phyloP scores from a whole-genome alignment of 2,113 vertebrate species.

The Poeciliopsis occidentalis region DNA sequence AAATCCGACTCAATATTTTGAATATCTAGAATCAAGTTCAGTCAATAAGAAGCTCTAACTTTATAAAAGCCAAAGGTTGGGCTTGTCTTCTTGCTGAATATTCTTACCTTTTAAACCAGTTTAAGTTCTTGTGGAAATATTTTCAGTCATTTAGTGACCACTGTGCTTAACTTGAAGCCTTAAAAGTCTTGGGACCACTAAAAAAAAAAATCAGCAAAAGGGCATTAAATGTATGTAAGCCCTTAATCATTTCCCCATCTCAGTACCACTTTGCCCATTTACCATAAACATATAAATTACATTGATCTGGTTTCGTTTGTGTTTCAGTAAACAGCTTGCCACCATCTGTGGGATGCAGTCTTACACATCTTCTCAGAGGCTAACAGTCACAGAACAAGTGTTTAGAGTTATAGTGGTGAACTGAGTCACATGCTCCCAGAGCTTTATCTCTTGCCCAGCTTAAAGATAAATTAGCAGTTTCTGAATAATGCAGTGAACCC shows the following conservation, averaged over 20 bases:
- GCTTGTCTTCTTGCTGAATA: neutral
- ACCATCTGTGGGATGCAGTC: conserved; percentile 15
- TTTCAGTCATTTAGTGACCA: conserved; percentile 23
- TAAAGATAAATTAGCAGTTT: conserved; percentile 97
- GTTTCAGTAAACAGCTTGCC: conserved; percentile 20
- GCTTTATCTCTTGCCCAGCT: conserved; percentile 87
- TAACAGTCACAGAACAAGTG: conserved; percentile 56
- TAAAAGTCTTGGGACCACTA: conserved; percentile 31
- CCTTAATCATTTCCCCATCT: conserved; percentile 34
- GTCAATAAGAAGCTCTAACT: conserved; percentile 11
- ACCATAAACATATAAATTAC: conserved; percentile 20
- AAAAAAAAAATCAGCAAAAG: conserved; percentile 19
- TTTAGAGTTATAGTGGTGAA: conserved; percentile 52
- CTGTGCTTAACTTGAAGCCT: conserved; percentile 29
- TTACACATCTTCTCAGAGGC: conserved; percentile 44
- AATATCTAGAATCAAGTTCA: conserved; percentile 24
- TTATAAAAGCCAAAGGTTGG: neutral
- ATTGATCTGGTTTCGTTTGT: conserved; percentile 28
- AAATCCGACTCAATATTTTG: conserved; percentile 47
- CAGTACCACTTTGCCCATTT: conserved; percentile 2
- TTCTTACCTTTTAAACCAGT: neutral
- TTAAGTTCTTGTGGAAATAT: neutral
- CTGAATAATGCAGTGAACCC: conserved; percentile 99
- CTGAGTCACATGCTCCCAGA: conserved; percentile 58
- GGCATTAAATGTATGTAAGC: conserved; percentile 27